Conservation (phyloP, 35 echinoderm and acorn worm species). For the Apostichopus japonicus region DNA sequence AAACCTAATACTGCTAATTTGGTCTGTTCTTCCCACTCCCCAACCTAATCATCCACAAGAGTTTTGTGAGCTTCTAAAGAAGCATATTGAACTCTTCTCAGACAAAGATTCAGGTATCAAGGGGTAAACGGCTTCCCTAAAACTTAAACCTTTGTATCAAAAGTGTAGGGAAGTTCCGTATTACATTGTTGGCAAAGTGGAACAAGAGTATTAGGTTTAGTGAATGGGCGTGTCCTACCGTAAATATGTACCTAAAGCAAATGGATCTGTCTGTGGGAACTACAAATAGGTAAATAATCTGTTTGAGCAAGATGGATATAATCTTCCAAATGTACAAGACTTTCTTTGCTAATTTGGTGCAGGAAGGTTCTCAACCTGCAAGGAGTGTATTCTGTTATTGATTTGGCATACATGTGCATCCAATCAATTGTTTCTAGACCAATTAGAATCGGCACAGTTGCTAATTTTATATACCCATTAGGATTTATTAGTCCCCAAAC, state of each 20-base stretch:
- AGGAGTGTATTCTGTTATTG: constrained; percentile 58
- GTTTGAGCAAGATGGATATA: constrained; percentile 18
- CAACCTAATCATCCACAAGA: no score
- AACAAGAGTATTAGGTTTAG: background rate
- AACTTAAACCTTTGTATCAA: no score
- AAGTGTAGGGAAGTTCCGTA: no score
- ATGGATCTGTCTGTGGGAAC: constrained; percentile 32
- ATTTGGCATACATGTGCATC: constrained; percentile 54
- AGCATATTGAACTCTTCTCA: no score
- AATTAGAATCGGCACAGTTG: constrained; percentile 27
- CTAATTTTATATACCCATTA: constrained; percentile 48
- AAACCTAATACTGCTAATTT: no score
- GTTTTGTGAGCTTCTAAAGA: no score
- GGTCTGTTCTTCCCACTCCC: no score
- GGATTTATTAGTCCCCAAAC: constrained; percentile 39
- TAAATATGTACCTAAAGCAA: constrained; percentile 7
- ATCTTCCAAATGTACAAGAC: constrained; percentile 19
- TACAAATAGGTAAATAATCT: constrained; percentile 16
- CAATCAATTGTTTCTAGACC: background rate
- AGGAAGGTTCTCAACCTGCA: constrained; percentile 41
- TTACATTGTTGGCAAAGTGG: no score
- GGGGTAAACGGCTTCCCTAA: no score
- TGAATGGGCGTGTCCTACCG: constrained; percentile 3
- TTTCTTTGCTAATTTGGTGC: constrained; percentile 29
- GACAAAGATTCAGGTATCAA: no score